phyloP scores from a whole-genome alignment of 2,797 vertebrate species.

The Agapornis canus region DNA sequence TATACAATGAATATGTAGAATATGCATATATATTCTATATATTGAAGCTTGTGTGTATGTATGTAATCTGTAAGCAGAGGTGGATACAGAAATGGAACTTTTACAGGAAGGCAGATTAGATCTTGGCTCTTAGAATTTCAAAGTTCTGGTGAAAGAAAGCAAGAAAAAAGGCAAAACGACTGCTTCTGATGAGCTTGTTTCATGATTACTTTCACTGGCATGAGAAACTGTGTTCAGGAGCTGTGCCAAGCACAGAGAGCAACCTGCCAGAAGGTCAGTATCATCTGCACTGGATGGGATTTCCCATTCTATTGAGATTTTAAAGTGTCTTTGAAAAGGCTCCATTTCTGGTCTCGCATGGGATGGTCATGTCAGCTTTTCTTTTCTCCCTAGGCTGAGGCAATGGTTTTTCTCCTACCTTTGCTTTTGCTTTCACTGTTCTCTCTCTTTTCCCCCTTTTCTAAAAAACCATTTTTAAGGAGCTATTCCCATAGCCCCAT shows the following conservation, averaged over 20 bases:
- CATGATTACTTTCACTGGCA: neutral
- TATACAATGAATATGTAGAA: constrained; percentile 53
- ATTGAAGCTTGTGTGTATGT: neutral
- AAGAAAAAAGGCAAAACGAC: neutral
- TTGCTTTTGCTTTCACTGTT: neutral
- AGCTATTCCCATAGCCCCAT: neutral
- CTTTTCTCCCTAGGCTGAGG: neutral
- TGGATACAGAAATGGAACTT: neutral
- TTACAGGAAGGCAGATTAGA: neutral
- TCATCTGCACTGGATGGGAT: neutral
- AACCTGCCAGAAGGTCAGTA: neutral
- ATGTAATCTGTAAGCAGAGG: neutral
- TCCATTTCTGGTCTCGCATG: neutral
- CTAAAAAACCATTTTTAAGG: neutral
- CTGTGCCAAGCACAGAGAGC: neutral
- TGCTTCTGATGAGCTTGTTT: neutral
- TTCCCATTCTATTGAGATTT: neutral
- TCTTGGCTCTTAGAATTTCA: neutral
- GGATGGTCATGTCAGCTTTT: neutral
- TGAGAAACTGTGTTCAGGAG: neutral
- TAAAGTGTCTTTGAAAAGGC: neutral
- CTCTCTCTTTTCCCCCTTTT: neutral
- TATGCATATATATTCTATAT: constrained; percentile 42
- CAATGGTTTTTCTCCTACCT: neutral
- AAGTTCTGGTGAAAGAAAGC: constrained; percentile 25